phyloP scores from a whole-genome alignment of 64 coral and sea anemone genomes.

The Porites lutea region DNA sequence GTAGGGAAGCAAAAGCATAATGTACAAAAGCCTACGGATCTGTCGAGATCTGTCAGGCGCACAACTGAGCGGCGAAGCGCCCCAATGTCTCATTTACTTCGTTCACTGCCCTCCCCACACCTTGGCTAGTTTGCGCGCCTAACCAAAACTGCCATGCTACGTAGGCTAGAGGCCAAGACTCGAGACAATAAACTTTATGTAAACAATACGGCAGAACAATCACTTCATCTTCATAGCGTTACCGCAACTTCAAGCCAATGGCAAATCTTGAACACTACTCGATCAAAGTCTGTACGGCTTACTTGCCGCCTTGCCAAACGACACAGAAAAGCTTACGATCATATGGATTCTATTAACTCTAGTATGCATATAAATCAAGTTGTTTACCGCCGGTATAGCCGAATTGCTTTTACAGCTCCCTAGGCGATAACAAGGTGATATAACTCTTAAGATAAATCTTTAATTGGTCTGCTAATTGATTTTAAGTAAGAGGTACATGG shows the following conservation, averaged over 20 bases:
- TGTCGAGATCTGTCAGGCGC: no score
- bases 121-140: no score
- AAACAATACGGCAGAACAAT: neutral
- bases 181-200: neutral
- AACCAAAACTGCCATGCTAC: neutral
- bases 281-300: neutral
- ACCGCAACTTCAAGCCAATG: neutral
- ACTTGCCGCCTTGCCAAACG: neutral
- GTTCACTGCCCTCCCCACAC: no score
- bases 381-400: neutral
- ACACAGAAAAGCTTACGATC: no score
- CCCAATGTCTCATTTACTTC: no score
- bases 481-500: neutral
- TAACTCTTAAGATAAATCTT: neutral
- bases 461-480: neutral
- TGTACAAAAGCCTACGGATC: no score
- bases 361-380: neutral
- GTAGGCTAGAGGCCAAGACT: neutral
- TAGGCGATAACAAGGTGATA: neutral
- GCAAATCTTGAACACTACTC: neutral
- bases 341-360: neutral
- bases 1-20: neutral
- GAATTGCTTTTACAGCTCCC: neutral
- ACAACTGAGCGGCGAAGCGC: no score
- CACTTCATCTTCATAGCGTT: no score